Base-by-base conservation (phyloP, 1,140 invertebrate species). In the Anoplophora glabripennis region DNA sequence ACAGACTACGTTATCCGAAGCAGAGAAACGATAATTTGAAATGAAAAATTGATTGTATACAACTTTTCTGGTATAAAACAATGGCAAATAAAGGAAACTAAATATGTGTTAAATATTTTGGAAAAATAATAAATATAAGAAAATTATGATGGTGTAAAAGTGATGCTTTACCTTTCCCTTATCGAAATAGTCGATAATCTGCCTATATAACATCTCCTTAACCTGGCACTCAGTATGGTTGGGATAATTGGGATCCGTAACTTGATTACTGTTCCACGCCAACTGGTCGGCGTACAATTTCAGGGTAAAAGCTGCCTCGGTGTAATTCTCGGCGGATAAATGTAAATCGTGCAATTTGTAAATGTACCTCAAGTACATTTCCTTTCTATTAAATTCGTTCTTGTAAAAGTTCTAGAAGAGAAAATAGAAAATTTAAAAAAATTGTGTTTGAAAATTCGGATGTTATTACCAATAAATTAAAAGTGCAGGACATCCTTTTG, bases 361-460 rank as follows among this genome's bases (percentile, higher is more conserved):
- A 47, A 99, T 93, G 73, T 99, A 99, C 42, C 94, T 85, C 21
- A 98, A 79, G 76, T 98, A 98, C 89, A 99, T 95, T 76, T 97
- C 94, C 68, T 94, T 92, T 28, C 95, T 84, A 69, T 95, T 92
- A 57, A 97, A 96, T 76, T 93, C 94, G 73, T 94, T 93, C 75
- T 96, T 94, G 79, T 98, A 99, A 74, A 98, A 98, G 72, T 97
- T 95, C 89, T 94, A 79, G 37, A 84, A 80, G 73, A 72, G 14
- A 72, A 68, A 53, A 45, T 10, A 59, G 51, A 17, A 12, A n/a
- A 46, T 37, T 33, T 38, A 17, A 38, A 1, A 8, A 21, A 17
- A 8, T 7, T 14, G 7, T 10, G 7, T 42, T 45, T n/a, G 36
- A 14, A 17, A 40, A 38, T 44, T 49, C 10, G 35, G 11, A 37